These are phyloP conservation scores for Elephantulus edwardii DNA, from an alignment of 2,113 vertebrate species.

Conservation along the genomic window DNA sequence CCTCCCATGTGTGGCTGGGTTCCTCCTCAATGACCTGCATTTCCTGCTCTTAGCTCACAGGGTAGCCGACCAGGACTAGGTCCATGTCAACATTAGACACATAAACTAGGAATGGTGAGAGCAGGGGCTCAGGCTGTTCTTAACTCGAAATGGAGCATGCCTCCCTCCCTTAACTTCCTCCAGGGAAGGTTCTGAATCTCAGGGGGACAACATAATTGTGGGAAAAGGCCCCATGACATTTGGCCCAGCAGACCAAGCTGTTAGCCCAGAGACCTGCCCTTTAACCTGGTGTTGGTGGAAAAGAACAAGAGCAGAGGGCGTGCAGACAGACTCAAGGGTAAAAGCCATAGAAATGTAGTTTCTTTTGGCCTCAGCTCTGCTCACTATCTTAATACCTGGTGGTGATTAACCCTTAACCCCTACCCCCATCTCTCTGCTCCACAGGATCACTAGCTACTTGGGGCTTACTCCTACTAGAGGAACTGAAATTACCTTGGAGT, in stretches of 20 bases:
- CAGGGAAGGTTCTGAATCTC: neutral
- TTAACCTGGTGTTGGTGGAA: rapidly evolving
- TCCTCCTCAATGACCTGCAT: neutral
- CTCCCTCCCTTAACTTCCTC: neutral
- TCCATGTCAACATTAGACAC: neutral
- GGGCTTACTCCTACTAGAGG: rapidly evolving
- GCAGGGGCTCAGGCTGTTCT: rapidly evolving
- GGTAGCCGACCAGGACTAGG: no score
- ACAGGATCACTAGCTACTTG: neutral
- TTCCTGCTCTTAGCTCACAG: neutral
- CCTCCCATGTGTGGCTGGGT: neutral
- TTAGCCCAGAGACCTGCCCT: neutral
- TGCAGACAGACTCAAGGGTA: neutral
- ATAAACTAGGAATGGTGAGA: neutral
- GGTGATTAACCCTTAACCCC: neutral
- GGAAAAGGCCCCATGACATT: rapidly evolving
- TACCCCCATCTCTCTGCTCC: neutral
- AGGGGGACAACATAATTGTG: neutral
- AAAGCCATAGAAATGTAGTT: rapidly evolving
- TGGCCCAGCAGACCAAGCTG: rapidly evolving
- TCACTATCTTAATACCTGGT: neutral
- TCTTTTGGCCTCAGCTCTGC: neutral
- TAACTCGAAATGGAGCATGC: rapidly evolving
- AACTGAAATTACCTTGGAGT: neutral
- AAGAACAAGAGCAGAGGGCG: no score